Conservation (phyloP, 1,140 invertebrate genomes). For the Andrena cerasifolii region DNA sequence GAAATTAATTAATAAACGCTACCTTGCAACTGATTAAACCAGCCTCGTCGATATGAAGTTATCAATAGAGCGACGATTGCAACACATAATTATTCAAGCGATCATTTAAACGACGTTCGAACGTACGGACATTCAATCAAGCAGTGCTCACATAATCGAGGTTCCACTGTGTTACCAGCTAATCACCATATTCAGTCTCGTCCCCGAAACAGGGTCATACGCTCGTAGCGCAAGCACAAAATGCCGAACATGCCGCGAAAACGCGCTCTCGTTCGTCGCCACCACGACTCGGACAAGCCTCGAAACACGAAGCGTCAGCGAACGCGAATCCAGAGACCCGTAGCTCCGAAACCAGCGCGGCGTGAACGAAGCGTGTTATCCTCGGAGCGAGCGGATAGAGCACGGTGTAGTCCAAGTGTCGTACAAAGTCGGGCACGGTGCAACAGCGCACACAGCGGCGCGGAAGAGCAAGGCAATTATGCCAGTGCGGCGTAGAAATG, state of each 20-base stretch:
- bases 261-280: neutral
- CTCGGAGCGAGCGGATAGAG: neutral
- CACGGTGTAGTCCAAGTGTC: neutral
- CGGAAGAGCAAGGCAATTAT: slow-evolving; percentile 22
- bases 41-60: too few relatives aligned
- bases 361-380: neutral
- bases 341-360: neutral
- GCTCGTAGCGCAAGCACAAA: neutral
- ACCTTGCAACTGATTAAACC: too few relatives aligned
- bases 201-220: neutral
- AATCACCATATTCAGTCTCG: neutral
- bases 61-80: too few relatives aligned
- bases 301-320: slow-evolving; percentile 18
- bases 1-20: too few relatives aligned
- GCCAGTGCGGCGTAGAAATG: neutral
- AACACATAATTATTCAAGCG: too few relatives aligned
- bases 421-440: neutral
- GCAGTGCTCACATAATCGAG: too few relatives aligned
- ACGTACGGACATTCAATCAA: too few relatives aligned
- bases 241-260: neutral
- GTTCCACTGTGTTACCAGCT: slow-evolving; percentile 3
- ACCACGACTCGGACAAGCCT: neutral
- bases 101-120: too few relatives aligned
- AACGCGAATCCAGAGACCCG: neutral
- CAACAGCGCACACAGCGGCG: too few relatives aligned